Conservation (phyloP, 1,140 invertebrate genomes). For the Uloborus diversus region DNA sequence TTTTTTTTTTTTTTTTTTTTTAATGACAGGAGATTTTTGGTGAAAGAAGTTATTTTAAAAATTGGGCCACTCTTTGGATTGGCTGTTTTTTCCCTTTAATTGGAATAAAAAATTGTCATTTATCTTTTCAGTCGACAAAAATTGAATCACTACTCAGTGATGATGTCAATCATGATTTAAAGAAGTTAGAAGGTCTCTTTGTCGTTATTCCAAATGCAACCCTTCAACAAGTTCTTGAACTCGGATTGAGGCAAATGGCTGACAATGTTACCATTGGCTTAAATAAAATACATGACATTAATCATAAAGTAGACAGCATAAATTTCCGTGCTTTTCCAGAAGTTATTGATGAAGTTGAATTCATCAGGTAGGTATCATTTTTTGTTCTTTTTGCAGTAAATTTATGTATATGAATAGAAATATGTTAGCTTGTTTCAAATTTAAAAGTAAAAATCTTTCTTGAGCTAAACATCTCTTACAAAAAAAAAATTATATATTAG, state of each 20-base stretch:
- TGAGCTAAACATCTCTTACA: too few relatives aligned
- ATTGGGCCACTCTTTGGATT: too few relatives aligned
- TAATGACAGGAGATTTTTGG: too few relatives aligned
- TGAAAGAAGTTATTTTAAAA: too few relatives aligned
- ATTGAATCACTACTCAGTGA: slow-evolving; percentile 72
- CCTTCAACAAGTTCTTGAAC: slow-evolving; percentile 58
- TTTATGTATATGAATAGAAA: background rate
- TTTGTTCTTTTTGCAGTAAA: background rate
- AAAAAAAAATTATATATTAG: too few relatives aligned
- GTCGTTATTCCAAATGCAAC: slow-evolving; percentile 77
- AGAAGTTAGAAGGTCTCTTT: slow-evolving; percentile 76
- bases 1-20: too few relatives aligned
- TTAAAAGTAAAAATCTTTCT: too few relatives aligned
- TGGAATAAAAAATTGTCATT: background rate
- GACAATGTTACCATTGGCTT: slow-evolving; percentile 61
- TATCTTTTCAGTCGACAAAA: slow-evolving; percentile 72
- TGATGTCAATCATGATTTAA: slow-evolving; percentile 74
- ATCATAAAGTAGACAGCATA: slow-evolving; percentile 59
- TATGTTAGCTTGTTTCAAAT: too few relatives aligned
- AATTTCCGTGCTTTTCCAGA: slow-evolving; percentile 41
- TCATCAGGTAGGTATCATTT: slow-evolving; percentile 50
- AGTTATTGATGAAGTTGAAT: slow-evolving; percentile 57
- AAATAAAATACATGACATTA: slow-evolving; percentile 61
- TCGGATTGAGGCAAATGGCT: slow-evolving; percentile 59
- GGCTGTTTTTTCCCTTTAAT: too few relatives aligned